Base-by-base conservation (phyloP, 2,113 vertebrate genomes). In the Poeciliopsis turrubarensis region DNA sequence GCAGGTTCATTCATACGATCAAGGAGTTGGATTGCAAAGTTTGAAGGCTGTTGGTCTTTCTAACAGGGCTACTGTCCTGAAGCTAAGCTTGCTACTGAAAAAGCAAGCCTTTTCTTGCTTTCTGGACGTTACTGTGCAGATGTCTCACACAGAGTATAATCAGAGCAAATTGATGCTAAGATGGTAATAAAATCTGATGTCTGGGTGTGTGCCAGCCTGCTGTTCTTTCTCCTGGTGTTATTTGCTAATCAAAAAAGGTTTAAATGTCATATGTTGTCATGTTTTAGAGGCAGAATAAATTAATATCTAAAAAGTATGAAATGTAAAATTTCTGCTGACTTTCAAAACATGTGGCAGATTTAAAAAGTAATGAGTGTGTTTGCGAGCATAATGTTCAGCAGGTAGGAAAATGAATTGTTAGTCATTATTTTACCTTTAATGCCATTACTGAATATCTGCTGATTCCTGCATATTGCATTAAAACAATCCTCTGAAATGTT, bases 21-120 rank as follows among this genome's bases (percentile, higher is more conserved):
- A 85, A 78, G 76, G 68, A 68, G 77, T 81, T 44, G 39, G 65
- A 4, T 63, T 77, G 62, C 60, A 78, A 87, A 77, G 81, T 54
- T 41, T 41, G 15, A 41, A 41, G 14, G 14, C 0, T n/a, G 65
- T 54, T 61, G 74, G 72, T 70, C 72, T 54, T 83, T 80, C 70
- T 47, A 61, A 77, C 39, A 11, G 61, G 72, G 65, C 71, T 60
- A 26, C 61, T 61, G 69, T 80, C 80, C 67, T 80, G 30, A 0
- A 61, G 80, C 65, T 89, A 88, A 92, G 9, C 62, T 72, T 70
- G 57, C 72, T 44, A 79, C 14, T n/a, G 2, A 15, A 41, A 41
- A 41, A 41, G 39, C 39, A 41, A 3, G 71, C 37, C 70, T 79
- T 73, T 69, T 65, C 60, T 65, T 72, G 75, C 73, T 80, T 67